phyloP scores from a whole-genome alignment of 1,140 invertebrate genomes.

The Listronotus oregonensis region DNA sequence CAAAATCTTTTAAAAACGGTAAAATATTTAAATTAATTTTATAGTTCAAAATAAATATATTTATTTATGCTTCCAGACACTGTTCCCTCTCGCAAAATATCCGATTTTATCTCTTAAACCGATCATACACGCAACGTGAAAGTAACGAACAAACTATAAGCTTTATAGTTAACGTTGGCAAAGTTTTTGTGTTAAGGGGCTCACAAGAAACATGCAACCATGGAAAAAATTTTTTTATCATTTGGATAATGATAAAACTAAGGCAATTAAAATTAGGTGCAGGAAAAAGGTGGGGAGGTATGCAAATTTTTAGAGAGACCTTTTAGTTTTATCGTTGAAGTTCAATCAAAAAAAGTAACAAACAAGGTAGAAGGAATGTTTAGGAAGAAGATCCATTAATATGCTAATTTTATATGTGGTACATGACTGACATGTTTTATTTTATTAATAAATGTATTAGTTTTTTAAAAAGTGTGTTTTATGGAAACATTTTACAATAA shows the following conservation, averaged over 20 bases:
- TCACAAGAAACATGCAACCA: conserved; percentile 18
- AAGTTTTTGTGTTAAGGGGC: conserved; percentile 24
- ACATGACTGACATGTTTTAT: no score
- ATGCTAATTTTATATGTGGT: background rate
- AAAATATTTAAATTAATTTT: no score
- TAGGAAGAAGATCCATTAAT: no score
- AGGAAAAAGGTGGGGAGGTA: conserved; percentile 8
- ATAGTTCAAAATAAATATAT: no score
- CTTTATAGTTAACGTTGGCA: conserved; percentile 20
- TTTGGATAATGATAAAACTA: conserved; percentile 23
- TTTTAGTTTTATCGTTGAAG: background rate
- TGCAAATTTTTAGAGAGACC: background rate
- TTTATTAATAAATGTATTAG: no score
- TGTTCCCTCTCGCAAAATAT: conserved; percentile 18
- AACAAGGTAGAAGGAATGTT: no score
- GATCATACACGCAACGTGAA: conserved; percentile 19
- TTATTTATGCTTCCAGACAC: background rate
- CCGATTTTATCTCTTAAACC: conserved; percentile 13
- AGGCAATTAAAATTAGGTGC: conserved; percentile 13
- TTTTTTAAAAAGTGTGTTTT: no score
- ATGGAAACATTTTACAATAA: no score
- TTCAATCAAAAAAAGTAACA: no score
- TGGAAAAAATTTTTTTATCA: conserved; percentile 27
- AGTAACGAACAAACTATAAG: conserved; percentile 30
- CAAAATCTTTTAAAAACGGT: no score